Percentiles rank a stretch among this genome's conserved stretches.
Conservation (phyloP, 1,140 invertebrate genomes). For the Drosophila navojoa region DNA sequence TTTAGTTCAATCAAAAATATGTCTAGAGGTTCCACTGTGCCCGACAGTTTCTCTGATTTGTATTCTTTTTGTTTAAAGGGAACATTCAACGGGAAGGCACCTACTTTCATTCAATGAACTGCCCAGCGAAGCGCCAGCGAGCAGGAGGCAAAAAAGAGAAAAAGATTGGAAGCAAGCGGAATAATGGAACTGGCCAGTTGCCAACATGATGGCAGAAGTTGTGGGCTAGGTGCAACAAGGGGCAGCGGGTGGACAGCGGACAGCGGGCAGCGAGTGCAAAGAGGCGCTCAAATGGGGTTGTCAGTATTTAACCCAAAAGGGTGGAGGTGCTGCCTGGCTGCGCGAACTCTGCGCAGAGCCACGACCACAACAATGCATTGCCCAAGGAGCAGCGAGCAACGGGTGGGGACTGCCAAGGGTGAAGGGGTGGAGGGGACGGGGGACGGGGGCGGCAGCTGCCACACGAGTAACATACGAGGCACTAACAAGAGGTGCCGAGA, state of each 20-base stretch:
- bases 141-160: conserved; percentile 15
- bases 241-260: conserved; percentile 23
- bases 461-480: conserved; percentile 68
- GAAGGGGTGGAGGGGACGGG: neutral
- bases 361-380: conserved; percentile 49
- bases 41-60: neutral
- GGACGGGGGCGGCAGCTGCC: neutral
- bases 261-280: conserved; percentile 60
- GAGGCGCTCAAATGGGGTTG: conserved; percentile 84
- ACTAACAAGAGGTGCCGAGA: conserved; percentile 76
- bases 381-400: conserved; percentile 15
- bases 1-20: too few species aligned
- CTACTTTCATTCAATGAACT: conserved; percentile 79
- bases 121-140: conserved; percentile 39
- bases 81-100: conserved; percentile 25
- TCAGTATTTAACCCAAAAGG: conserved; percentile 84
- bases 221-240: conserved; percentile 62
- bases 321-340: conserved; percentile 81
- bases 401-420: neutral
- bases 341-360: conserved; percentile 72
- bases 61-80: conserved; percentile 16
- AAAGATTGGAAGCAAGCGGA: conserved; percentile 23
- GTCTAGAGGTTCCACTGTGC: neutral
- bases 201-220: conserved; percentile 51
- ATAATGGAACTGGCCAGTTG: conserved; percentile 42